These are phyloP conservation scores for Cheilosia variabilis DNA, from an alignment of 2,888 invertebrate genomes.

Conservation along the genomic window DNA sequence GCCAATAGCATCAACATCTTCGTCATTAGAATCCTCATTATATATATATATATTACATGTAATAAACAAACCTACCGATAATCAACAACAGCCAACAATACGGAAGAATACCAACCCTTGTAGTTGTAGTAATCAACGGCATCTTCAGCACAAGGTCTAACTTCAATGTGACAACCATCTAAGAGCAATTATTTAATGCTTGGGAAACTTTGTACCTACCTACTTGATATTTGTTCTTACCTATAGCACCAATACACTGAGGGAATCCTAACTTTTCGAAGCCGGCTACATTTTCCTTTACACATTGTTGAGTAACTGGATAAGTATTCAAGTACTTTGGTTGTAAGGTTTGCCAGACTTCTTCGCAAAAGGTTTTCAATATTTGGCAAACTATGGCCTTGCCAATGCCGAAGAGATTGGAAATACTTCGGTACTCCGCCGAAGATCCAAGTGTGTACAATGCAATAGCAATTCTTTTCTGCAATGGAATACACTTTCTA, in stretches of 20 bases:
- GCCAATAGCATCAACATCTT: background rate
- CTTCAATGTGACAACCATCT: background rate
- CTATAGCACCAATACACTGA: too few species aligned
- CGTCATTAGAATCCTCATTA: background rate
- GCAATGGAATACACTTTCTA: conserved; percentile 15
- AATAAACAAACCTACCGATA: too few species aligned
- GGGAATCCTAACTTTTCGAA: conserved; percentile 26
- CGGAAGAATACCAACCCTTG: too few species aligned
- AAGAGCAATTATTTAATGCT: background rate
- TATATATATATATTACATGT: background rate
- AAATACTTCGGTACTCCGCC: conserved; percentile 21
- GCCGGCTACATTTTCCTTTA: conserved; percentile 21
- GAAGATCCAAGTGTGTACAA: conserved; percentile 22
- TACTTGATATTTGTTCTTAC: background rate
- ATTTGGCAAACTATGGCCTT: conserved; percentile 4
- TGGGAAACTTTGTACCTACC: background rate
- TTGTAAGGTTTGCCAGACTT: conserved; percentile 8
- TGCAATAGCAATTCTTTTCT: conserved; percentile 19
- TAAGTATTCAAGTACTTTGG: conserved; percentile 8
- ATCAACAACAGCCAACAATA: too few species aligned
- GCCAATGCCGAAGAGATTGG: conserved; percentile 24
- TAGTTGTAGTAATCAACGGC: too few species aligned
- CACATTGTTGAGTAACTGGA: background rate
- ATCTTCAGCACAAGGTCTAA: too few species aligned
- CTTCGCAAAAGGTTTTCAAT: conserved; percentile 19